Base-by-base conservation (phyloP, 1,140 invertebrate genomes). In the Calliphora vicina region DNA sequence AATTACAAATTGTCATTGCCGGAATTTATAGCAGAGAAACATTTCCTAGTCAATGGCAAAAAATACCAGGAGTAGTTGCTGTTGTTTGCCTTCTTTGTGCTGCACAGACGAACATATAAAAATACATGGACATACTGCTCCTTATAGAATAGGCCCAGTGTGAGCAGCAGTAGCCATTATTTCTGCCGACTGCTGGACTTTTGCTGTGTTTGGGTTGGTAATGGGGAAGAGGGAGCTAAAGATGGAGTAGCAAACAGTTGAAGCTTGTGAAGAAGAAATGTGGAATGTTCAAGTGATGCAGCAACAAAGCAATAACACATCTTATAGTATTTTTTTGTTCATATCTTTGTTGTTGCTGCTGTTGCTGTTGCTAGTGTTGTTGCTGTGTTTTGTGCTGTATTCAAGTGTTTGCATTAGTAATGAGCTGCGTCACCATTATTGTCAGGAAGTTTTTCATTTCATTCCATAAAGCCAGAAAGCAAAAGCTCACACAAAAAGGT, bases 371-470 rank as follows among this genome's bases (percentile, higher is more conserved):
- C 2, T 23, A 8, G 4, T 20, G 73, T 73, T 73, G 71, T n/a
- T 29, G 35, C 10, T 35, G 15, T 42, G 15, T 57, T 57, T 17
- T 17, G 26, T 73, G 27, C 29, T 42, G 42, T 43, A 78, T 78
- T 78, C 74, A 78, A 78, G 74, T 78, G 74, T 78, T 78, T 78
- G 74, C 74, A 78, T 78, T 78, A 78, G 74, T 78, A 78, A 78
- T 78, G 74, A 78, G 74, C 74, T 78, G 74, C 74, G 74, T 78
- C 74, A 78, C 35, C 35, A 78, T 78, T 78, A 78, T 78, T 78
- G 74, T 78, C 74, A 78, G 74, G 74, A 78, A 78, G 74, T 78
- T 78, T 78, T 78, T 78, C 74, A 78, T 78, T 78, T 78, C 35
- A 78, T 78, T 4, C 61, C 61, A 67, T 67, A 67, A 67, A 57